Conservation (phyloP, 2,888 invertebrate genomes). For the Xiphydria camelus region DNA sequence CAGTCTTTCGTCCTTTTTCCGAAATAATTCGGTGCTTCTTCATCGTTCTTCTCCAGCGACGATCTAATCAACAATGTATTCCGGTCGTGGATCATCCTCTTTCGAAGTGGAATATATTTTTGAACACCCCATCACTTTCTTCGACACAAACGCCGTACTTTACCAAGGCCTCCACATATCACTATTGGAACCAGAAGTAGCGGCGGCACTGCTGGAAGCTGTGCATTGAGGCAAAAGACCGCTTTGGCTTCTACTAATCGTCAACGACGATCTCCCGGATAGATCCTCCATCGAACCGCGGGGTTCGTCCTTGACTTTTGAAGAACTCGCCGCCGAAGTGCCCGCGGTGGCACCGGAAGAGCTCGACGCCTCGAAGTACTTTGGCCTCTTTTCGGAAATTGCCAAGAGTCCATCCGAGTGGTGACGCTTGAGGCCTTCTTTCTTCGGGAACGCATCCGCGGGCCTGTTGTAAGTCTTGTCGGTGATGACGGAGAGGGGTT, state of each 20-base stretch:
- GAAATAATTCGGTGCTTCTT: slow-evolving; percentile 3
- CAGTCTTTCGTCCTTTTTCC: background rate
- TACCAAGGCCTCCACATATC: slow-evolving; percentile 67
- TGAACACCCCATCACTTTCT: background rate
- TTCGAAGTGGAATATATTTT: too few species aligned
- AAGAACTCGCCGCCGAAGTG: slow-evolving; percentile 12
- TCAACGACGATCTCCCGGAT: slow-evolving; percentile 24
- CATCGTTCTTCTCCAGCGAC: background rate
- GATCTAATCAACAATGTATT: background rate
- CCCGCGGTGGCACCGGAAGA: slow-evolving; percentile 32
- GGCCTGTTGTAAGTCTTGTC: slow-evolving; percentile 50
- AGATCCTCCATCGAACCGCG: slow-evolving; percentile 34
- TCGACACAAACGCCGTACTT: slow-evolving; percentile 15
- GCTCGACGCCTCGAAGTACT: slow-evolving; percentile 43
- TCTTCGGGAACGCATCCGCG: slow-evolving; percentile 24
- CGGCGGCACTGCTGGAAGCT: slow-evolving; percentile 27
- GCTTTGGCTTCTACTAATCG: slow-evolving; percentile 20
- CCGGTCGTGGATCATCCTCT: too few species aligned
- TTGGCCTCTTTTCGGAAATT: slow-evolving; percentile 48
- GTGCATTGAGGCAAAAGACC: slow-evolving; percentile 25
- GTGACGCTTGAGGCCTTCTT: slow-evolving; percentile 43
- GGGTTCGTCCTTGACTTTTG: slow-evolving; percentile 30
- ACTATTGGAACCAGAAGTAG: slow-evolving; percentile 47
- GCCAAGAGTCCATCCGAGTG: slow-evolving; percentile 47
- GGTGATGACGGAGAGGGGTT: slow-evolving; percentile 54